These are phyloP conservation scores for Tetragonula carbonaria DNA, from an alignment of 2,888 invertebrate species.

Conservation along the genomic window DNA sequence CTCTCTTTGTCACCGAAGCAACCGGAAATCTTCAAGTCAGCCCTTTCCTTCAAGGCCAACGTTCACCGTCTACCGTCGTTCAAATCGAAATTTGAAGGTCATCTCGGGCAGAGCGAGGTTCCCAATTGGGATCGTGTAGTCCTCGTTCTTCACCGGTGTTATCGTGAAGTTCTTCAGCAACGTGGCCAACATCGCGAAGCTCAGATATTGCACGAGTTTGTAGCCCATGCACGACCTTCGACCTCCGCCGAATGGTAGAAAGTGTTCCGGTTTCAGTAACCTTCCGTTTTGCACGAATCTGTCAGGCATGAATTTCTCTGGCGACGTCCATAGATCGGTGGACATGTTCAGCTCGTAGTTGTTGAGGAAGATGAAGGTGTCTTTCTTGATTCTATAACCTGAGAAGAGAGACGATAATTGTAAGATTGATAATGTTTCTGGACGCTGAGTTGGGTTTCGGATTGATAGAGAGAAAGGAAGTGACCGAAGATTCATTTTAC, in stretches of 20 bases:
- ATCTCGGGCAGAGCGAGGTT: slow-evolving; percentile 85
- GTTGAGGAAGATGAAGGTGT: slow-evolving; percentile 88
- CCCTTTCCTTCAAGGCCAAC: neutral
- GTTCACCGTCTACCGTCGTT: slow-evolving; percentile 77
- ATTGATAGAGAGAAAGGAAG: neutral
- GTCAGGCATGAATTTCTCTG: slow-evolving; percentile 87
- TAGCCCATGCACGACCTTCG: slow-evolving; percentile 89
- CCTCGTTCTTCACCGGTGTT: slow-evolving; percentile 82
- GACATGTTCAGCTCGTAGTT: slow-evolving; percentile 89
- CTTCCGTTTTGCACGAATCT: slow-evolving; percentile 86
- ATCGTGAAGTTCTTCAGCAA: slow-evolving; percentile 86
- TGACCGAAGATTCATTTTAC: neutral
- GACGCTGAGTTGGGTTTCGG: neutral
- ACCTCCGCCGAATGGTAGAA: slow-evolving; percentile 89
- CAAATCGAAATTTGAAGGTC: slow-evolving; percentile 85
- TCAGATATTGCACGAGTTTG: slow-evolving; percentile 87
- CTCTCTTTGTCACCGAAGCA: slow-evolving; percentile 2
- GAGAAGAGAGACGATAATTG: neutral
- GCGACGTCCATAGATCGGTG: slow-evolving; percentile 86
- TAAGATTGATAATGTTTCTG: neutral
- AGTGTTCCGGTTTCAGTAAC: slow-evolving; percentile 87
- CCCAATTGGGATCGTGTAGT: slow-evolving; percentile 86
- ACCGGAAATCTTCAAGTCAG: slow-evolving; percentile 15
- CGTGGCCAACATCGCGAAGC: slow-evolving; percentile 85
- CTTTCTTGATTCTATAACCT: slow-evolving; percentile 87